Percentiles rank a stretch among this genome's conserved stretches.
Evolutionary conservation across 2,113 vertebrate genomes (phyloP).

Genomic region (Notothenia rossii): DNA sequence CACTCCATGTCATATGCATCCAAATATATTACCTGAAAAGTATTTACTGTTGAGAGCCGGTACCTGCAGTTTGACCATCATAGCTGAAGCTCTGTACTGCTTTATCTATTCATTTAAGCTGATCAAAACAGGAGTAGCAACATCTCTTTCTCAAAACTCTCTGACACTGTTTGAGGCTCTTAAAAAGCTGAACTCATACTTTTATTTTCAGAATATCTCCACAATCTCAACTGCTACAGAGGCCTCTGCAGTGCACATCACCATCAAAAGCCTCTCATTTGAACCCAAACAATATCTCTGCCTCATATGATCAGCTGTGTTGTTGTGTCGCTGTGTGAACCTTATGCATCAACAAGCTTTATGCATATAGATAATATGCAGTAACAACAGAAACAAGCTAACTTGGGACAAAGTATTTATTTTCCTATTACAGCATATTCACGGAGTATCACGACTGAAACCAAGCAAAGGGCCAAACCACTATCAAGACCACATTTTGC

Average conservation of each 20-base stretch:
- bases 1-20: slow-evolving; percentile 29
- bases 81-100: slow-evolving; percentile 9
- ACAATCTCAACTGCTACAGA: slow-evolving; percentile 23
- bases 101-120: not conserved
- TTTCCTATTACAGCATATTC: slow-evolving; percentile 73
- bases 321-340: slow-evolving; percentile 37
- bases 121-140: not conserved
- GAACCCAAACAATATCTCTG: slow-evolving; percentile 28
- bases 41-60: slow-evolving; percentile 3
- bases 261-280: slow-evolving; percentile 28
- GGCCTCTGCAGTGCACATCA: slow-evolving; percentile 30
- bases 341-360: slow-evolving; percentile 66
- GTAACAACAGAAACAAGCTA: slow-evolving; percentile 48
- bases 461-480: slow-evolving; percentile 67
- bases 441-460: slow-evolving; percentile 67
- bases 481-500: slow-evolving; percentile 43
- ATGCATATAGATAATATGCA: slow-evolving; percentile 69
- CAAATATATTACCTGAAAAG: slow-evolving; percentile 9
- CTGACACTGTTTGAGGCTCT: slow-evolving; percentile 12
- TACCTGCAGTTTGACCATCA: not conserved
- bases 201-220: slow-evolving; percentile 5
- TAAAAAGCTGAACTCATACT: not conserved
- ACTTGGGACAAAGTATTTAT: slow-evolving; percentile 70
- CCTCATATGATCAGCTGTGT: slow-evolving; percentile 47
- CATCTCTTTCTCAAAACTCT: slow-evolving; percentile 13